Evolutionary conservation across 2,888 invertebrate species (phyloP).

Genomic region (Monoplex corrugatus): DNA sequence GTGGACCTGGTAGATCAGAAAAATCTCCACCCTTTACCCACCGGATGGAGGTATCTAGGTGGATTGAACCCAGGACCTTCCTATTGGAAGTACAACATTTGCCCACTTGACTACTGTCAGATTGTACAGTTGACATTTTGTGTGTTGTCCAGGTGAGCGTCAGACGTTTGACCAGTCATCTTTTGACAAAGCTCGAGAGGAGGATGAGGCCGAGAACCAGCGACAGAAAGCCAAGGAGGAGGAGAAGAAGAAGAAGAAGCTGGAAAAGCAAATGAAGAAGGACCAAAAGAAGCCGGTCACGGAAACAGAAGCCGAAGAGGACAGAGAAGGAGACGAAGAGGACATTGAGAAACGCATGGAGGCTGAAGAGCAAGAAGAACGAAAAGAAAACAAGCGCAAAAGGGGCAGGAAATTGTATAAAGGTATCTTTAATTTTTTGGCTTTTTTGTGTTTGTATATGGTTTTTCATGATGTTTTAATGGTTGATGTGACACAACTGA

Average conservation of each 20-base stretch:
- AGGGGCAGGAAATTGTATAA: neutral
- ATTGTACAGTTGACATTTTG: no score
- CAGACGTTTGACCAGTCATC: conserved; percentile 64
- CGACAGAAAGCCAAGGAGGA: conserved; percentile 26
- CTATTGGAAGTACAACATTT: no score
- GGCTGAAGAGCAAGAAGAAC: neutral
- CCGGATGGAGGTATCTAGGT: no score
- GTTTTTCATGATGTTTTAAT: no score
- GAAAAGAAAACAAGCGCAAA: neutral
- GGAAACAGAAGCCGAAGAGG: conserved; percentile 58
- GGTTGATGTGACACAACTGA: no score
- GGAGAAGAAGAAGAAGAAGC: conserved; percentile 43
- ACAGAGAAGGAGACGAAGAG: neutral
- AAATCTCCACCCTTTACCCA: no score
- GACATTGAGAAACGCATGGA: neutral
- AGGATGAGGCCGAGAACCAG: conserved; percentile 46
- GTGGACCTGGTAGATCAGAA: no score
- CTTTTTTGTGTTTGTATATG: neutral
- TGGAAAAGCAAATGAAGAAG: conserved; percentile 62
- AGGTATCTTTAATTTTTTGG: neutral
- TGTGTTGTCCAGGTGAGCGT: conserved; percentile 60
- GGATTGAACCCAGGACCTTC: no score
- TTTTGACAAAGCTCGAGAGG: conserved; percentile 55
- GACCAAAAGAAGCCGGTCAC: conserved; percentile 61
- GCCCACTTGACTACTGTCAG: no score